These are phyloP conservation scores for Craterocephalus amniculus DNA, from an alignment of 2,797 vertebrate species.

Conservation along the genomic window DNA sequence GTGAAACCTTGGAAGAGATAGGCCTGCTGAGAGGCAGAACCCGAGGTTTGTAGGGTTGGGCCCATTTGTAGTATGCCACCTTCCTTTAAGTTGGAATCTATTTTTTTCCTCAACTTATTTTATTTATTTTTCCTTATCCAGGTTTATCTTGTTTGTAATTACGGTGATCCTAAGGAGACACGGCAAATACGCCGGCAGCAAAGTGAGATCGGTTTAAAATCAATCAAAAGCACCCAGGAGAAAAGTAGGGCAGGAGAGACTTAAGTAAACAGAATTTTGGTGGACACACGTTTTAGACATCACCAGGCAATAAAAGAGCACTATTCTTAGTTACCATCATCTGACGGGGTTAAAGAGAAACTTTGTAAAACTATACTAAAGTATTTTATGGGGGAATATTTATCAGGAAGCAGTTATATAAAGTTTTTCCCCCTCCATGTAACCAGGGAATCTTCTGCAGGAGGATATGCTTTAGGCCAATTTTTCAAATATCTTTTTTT, in stretches of 20 bases:
- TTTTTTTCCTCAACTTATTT: constrained; percentile 36
- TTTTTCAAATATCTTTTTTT: background rate
- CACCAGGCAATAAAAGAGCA: constrained; percentile 6
- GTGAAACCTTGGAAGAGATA: constrained; percentile 68
- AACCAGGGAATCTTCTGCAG: too few species aligned
- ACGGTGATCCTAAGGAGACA: constrained; percentile 13
- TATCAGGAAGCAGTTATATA: background rate
- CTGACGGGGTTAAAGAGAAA: constrained; percentile 5
- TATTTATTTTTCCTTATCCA: constrained; percentile 51
- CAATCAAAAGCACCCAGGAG: constrained; percentile 29
- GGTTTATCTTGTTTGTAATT: constrained; percentile 46
- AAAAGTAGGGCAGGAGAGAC: constrained; percentile 41
- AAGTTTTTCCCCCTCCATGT: background rate
- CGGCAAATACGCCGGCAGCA: constrained; percentile 8
- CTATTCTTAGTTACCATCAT: background rate
- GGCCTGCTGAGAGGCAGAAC: constrained; percentile 55
- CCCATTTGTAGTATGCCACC: constrained; percentile 51
- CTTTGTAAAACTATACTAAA: background rate
- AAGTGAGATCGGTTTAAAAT: constrained; percentile 41
- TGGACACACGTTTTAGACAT: constrained; percentile 20
- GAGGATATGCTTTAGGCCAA: background rate
- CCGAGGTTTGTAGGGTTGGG: constrained; percentile 45
- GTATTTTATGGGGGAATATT: background rate
- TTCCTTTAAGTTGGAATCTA: constrained; percentile 26
- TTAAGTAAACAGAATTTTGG: constrained; percentile 21